A percentile compares a stretch with the other conserved stretches of the same genome.
These are phyloP conservation scores for Scrobipalpa costella DNA, from an alignment of 2,888 invertebrate genomes.

Conservation along the genomic window DNA sequence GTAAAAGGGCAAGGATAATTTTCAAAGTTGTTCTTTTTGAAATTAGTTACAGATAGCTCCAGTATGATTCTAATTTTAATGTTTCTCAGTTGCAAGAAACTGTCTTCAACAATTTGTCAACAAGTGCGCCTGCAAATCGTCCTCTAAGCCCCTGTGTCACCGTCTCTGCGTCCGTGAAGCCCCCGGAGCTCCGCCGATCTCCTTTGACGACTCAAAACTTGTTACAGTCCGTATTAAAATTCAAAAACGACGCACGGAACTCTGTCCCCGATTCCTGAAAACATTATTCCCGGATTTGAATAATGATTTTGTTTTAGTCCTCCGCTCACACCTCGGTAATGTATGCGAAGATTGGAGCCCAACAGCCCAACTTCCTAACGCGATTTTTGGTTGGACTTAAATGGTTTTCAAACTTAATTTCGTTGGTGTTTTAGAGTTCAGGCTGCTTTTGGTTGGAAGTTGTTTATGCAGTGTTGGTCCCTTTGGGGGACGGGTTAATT, in stretches of 20 bases:
- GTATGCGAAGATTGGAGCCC: slow-evolving; percentile 69
- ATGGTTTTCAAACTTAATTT: slow-evolving; percentile 74
- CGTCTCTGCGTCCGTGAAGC: slow-evolving; percentile 30
- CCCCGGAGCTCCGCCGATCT: slow-evolving; percentile 62
- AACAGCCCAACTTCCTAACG: slow-evolving; percentile 63
- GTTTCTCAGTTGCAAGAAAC: too few relatives aligned
- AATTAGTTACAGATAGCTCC: too few relatives aligned
- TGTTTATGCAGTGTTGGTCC: slow-evolving; percentile 49
- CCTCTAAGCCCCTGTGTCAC: slow-evolving; percentile 46
- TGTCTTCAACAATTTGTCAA: neutral
- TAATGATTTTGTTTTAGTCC: slow-evolving; percentile 78
- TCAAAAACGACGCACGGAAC: slow-evolving; percentile 78
- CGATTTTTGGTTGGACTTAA: slow-evolving; percentile 77
- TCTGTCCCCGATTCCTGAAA: slow-evolving; percentile 75
- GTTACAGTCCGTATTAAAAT: slow-evolving; percentile 80
- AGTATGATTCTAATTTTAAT: too few relatives aligned
- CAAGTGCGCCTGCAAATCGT: slow-evolving; percentile 33
- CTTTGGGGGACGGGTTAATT: slow-evolving; percentile 29
- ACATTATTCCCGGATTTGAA: slow-evolving; percentile 80
- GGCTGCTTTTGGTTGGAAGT: slow-evolving; percentile 42
- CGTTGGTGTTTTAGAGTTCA: slow-evolving; percentile 50
- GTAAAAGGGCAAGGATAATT: too few relatives aligned
- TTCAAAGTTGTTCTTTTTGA: too few relatives aligned
- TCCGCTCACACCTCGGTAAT: slow-evolving; percentile 64
- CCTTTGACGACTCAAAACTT: slow-evolving; percentile 79